These are phyloP conservation scores for Lasioglossum marginatum DNA, from an alignment of 2,888 invertebrate species.

Conservation along the genomic window DNA sequence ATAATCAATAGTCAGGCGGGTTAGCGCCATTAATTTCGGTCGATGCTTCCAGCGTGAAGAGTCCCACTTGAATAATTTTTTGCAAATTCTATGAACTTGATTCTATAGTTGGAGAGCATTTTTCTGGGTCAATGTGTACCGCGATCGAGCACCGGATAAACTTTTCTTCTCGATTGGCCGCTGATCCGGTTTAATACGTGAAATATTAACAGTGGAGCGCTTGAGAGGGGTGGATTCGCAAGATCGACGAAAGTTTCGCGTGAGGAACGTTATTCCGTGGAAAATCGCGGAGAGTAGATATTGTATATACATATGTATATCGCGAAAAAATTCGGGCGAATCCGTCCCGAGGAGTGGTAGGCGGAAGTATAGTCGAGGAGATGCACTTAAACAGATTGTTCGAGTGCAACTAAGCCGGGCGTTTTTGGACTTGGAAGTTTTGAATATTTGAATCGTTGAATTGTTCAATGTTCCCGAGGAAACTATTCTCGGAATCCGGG, in stretches of 20 bases:
- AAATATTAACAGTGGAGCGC: neutral
- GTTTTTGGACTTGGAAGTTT: neutral
- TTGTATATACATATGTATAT: neutral
- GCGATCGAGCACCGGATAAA: neutral
- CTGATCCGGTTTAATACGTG: neutral
- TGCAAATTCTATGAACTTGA: neutral
- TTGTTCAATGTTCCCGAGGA: neutral
- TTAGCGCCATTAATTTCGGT: neutral
- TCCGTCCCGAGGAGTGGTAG: neutral
- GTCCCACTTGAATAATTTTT: neutral
- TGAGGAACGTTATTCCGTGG: neutral
- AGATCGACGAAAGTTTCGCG: neutral
- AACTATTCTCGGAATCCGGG: neutral
- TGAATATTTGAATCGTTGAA: slow-evolving; percentile 9
- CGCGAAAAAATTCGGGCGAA: neutral
- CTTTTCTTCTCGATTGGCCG: neutral
- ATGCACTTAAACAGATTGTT: slow-evolving; percentile 3
- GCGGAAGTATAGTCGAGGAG: neutral
- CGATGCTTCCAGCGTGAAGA: neutral
- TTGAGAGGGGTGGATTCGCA: neutral
- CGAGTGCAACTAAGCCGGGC: neutral
- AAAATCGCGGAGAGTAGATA: neutral
- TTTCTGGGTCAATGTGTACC: neutral
- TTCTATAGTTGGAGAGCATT: neutral
- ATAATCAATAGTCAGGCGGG: neutral